Conservation (phyloP, 1,140 invertebrate species). For the Augochlora pura region DNA sequence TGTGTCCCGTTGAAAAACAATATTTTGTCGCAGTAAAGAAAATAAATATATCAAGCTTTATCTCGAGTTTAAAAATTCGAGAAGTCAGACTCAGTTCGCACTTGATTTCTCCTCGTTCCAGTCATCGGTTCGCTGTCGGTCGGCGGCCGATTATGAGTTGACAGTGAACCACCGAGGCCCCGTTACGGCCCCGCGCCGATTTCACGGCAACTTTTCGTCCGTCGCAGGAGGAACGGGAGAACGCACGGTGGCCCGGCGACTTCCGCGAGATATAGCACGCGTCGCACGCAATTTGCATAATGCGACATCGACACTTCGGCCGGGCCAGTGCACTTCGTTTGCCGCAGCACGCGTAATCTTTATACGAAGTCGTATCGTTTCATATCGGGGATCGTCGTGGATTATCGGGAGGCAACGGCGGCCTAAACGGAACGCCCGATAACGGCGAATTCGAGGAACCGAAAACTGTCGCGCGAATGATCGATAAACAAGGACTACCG, state of each 20-base stretch:
- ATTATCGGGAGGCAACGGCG: slow-evolving; percentile 17
- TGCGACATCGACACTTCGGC: slow-evolving; percentile 41
- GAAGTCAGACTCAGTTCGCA: too few relatives aligned
- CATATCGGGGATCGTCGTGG: slow-evolving; percentile 37
- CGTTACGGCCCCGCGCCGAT: slow-evolving; percentile 25
- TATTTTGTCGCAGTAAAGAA: too few relatives aligned
- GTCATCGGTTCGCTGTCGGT: not conserved
- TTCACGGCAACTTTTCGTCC: slow-evolving; percentile 21
- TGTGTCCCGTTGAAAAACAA: not conserved
- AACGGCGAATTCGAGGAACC: slow-evolving; percentile 39
- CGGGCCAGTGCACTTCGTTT: slow-evolving; percentile 9
- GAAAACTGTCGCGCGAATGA: slow-evolving; percentile 41
- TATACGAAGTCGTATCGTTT: slow-evolving; percentile 40
- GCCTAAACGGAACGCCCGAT: slow-evolving; percentile 44
- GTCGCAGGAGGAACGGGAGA: not conserved
- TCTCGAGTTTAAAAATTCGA: too few relatives aligned
- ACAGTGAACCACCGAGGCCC: not conserved
- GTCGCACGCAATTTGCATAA: slow-evolving; percentile 51
- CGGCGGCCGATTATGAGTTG: slow-evolving; percentile 27
- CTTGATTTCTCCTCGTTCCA: slow-evolving; percentile 34
- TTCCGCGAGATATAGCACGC: slow-evolving; percentile 31
- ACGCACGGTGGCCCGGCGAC: not conserved
- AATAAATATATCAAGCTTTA: too few relatives aligned
- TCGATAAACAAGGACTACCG: slow-evolving; percentile 50
- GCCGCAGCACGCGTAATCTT: slow-evolving; percentile 40